Percentiles rank a stretch among this genome's conserved stretches.
Evolutionary conservation across 2,113 vertebrate species (phyloP).

Genomic region (Picathartes gymnocephalus): DNA sequence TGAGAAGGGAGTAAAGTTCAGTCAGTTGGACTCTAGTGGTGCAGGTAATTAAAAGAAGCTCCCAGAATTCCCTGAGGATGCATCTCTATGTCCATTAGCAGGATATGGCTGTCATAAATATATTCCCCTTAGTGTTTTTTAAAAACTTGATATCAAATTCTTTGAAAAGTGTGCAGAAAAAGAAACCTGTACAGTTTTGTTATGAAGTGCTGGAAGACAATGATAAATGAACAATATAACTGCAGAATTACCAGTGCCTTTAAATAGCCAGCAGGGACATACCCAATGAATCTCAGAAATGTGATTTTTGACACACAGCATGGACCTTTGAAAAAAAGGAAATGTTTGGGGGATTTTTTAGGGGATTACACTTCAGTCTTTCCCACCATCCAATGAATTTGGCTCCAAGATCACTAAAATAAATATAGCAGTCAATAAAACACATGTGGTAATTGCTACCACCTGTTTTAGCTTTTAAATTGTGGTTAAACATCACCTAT

Average conservation of each 20-base stretch:
- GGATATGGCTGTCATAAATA: neutral
- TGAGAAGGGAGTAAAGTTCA: neutral
- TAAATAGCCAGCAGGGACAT: neutral
- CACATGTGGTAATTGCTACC: neutral
- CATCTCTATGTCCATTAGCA: neutral
- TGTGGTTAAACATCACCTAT: neutral
- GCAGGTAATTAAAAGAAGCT: conserved; percentile 4
- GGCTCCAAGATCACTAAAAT: neutral
- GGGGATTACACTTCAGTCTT: neutral
- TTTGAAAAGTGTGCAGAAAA: neutral
- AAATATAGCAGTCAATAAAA: neutral
- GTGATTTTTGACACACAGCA: neutral
- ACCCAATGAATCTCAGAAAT: neutral
- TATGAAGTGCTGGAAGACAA: neutral
- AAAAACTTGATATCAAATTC: neutral
- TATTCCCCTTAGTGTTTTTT: neutral
- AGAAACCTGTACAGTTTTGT: neutral
- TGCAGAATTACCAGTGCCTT: neutral
- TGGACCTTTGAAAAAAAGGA: neutral
- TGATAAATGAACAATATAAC: neutral
- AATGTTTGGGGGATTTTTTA: neutral
- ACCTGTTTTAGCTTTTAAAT: neutral
- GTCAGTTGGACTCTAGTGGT: neutral
- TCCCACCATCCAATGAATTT: neutral
- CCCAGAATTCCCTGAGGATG: neutral